Evolutionary conservation across 1,140 invertebrate species (phyloP).

Genomic region (Ceratoteleas bidentatus): DNA sequence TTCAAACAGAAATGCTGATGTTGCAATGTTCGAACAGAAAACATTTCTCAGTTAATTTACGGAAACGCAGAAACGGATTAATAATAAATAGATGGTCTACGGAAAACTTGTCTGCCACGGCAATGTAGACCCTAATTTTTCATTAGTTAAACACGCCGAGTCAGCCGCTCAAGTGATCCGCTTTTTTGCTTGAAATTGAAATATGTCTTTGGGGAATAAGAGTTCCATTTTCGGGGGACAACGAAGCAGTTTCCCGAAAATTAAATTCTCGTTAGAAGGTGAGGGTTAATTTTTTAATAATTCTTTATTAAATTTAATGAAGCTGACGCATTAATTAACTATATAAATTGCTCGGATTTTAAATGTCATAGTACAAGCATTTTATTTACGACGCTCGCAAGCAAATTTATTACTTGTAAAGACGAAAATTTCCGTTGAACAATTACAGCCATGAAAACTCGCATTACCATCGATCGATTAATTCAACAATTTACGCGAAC

Average conservation of each 20-base stretch:
- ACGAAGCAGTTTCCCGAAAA: slow-evolving; percentile 43
- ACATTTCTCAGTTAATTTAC: slow-evolving; percentile 13
- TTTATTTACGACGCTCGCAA: too few relatives aligned
- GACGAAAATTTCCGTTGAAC: too few relatives aligned
- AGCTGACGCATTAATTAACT: not conserved
- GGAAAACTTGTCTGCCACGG: slow-evolving; percentile 31
- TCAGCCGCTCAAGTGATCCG: slow-evolving; percentile 55
- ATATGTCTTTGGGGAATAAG: slow-evolving; percentile 64
- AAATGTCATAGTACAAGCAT: too few relatives aligned
- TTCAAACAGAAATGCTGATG: too few relatives aligned
- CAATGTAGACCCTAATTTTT: slow-evolving; percentile 54
- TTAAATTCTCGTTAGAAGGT: slow-evolving; percentile 40
- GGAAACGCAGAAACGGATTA: slow-evolving; percentile 33
- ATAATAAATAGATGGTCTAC: slow-evolving; percentile 35
- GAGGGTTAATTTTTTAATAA: slow-evolving; percentile 43
- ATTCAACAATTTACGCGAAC: too few relatives aligned
- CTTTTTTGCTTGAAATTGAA: slow-evolving; percentile 63
- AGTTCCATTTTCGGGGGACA: slow-evolving; percentile 51
- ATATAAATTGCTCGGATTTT: too few relatives aligned
- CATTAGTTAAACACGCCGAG: slow-evolving; percentile 62
- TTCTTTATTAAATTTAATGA: slow-evolving; percentile 1
- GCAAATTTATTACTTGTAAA: too few relatives aligned
- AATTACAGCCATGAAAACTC: too few relatives aligned
- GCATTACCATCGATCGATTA: too few relatives aligned
- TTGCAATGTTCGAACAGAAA: too few relatives aligned